A percentile compares a stretch with the other conserved stretches of the same genome.
Conservation (phyloP, 2,113 vertebrate genomes). For the Gulo gulo region DNA sequence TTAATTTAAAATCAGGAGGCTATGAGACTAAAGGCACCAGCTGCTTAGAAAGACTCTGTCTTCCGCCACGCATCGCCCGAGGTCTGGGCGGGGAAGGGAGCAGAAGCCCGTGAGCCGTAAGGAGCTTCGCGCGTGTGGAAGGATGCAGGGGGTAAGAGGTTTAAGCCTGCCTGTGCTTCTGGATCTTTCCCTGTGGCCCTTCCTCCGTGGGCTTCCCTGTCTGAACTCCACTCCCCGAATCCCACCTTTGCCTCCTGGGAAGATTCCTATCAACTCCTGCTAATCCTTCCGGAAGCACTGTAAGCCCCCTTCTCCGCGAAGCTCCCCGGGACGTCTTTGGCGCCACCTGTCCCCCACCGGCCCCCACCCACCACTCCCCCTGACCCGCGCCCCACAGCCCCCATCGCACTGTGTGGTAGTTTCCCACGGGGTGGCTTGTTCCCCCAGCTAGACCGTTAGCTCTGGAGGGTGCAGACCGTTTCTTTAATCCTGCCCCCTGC, state of each 20-base stretch:
- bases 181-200: background rate
- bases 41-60: background rate
- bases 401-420: fast-evolving
- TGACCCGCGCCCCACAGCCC: background rate
- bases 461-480: background rate
- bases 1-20: background rate
- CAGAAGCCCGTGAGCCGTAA: background rate
- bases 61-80: background rate
- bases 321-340: background rate
- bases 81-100: background rate
- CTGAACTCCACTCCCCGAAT: background rate
- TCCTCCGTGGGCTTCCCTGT: background rate
- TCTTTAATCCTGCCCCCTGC: background rate
- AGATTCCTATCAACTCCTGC: background rate
- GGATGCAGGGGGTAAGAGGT: background rate
- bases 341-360: background rate
- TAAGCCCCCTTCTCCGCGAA: background rate
- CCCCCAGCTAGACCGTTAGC: background rate
- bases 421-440: too few relatives aligned
- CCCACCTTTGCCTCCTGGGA: background rate
- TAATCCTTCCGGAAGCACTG: background rate
- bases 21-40: background rate
- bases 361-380: background rate
- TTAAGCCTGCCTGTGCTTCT: background rate
- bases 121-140: background rate